These are phyloP conservation scores for Mesopsocus fuscifrons DNA, from an alignment of 2,888 invertebrate species.

Conservation along the genomic window DNA sequence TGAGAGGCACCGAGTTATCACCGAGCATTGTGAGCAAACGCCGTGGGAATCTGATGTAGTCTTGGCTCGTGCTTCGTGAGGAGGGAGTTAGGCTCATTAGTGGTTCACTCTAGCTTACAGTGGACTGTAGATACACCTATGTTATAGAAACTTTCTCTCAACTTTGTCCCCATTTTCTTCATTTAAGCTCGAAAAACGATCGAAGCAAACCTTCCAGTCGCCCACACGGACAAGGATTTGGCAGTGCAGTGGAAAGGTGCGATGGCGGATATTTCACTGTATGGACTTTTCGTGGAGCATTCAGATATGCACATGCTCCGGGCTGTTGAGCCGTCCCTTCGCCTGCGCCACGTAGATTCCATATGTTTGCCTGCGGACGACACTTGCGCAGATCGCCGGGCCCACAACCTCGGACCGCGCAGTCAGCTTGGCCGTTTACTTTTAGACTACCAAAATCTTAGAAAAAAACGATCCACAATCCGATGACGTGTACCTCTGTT, in stretches of 20 bases:
- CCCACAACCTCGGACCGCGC: background rate
- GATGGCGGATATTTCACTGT: slow-evolving; percentile 24
- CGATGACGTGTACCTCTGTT: no score
- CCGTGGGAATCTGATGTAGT: no score
- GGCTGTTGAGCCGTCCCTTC: slow-evolving; percentile 62
- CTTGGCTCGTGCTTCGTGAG: no score
- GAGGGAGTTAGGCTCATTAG: no score
- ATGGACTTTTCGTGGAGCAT: slow-evolving; percentile 48
- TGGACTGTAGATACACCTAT: no score
- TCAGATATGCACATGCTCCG: slow-evolving; percentile 50
- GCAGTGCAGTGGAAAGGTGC: background rate
- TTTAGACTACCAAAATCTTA: background rate
- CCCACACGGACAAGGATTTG: slow-evolving; percentile 44
- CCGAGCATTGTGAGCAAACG: no score
- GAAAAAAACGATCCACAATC: no score
- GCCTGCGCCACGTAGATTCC: slow-evolving; percentile 28
- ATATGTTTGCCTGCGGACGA: slow-evolving; percentile 12
- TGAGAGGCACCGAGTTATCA: no score
- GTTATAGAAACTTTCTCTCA: slow-evolving; percentile 18
- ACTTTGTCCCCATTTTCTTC: no score
- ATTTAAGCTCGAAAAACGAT: slow-evolving; percentile 40
- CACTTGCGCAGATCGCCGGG: background rate
- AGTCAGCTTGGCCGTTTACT: slow-evolving; percentile 1
- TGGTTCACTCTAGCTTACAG: no score
- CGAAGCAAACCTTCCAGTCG: slow-evolving; percentile 36